Evolutionary conservation across 92 coral and sea anemone genomes (phyloP).

Genomic region (Actinernus sp.): DNA sequence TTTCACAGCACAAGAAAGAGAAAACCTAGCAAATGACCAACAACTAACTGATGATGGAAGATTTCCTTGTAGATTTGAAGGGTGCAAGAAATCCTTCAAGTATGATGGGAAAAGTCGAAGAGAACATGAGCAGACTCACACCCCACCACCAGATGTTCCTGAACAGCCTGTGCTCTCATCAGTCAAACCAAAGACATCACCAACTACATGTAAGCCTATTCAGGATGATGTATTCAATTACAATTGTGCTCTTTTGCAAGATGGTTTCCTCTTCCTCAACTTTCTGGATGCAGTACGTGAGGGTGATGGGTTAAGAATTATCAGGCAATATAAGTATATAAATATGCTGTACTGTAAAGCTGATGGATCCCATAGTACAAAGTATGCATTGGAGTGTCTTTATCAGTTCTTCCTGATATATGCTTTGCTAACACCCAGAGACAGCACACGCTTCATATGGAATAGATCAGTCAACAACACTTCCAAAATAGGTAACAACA

Average conservation of each 20-base stretch:
- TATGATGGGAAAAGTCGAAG: slow-evolving; percentile 66
- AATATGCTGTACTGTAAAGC: too few species aligned
- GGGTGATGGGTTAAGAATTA: slow-evolving; percentile 58
- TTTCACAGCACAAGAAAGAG: slow-evolving; percentile 33
- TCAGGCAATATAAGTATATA: slow-evolving; percentile 45
- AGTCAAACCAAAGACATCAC: not conserved
- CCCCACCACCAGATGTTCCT: slow-evolving; percentile 46
- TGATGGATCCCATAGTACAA: slow-evolving; percentile 45
- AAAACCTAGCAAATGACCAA: slow-evolving; percentile 24
- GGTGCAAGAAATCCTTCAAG: slow-evolving; percentile 51
- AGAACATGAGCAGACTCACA: slow-evolving; percentile 60
- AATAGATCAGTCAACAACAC: slow-evolving; percentile 60
- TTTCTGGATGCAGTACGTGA: slow-evolving; percentile 61
- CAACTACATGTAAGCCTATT: slow-evolving; percentile 4
- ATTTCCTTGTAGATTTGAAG: slow-evolving; percentile 67
- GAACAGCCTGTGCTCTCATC: not conserved
- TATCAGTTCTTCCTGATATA: slow-evolving; percentile 50
- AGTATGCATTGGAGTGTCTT: slow-evolving; percentile 54
- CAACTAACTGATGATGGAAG: slow-evolving; percentile 50
- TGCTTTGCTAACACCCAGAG: slow-evolving; percentile 54
- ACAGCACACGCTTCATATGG: slow-evolving; percentile 59
- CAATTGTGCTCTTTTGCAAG: slow-evolving; percentile 42
- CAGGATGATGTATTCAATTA: slow-evolving; percentile 62
- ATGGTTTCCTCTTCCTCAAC: slow-evolving; percentile 49
- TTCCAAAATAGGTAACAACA: slow-evolving; percentile 46